phyloP scores from a whole-genome alignment of 2,888 invertebrate species.

The Ophioninae sp. region DNA sequence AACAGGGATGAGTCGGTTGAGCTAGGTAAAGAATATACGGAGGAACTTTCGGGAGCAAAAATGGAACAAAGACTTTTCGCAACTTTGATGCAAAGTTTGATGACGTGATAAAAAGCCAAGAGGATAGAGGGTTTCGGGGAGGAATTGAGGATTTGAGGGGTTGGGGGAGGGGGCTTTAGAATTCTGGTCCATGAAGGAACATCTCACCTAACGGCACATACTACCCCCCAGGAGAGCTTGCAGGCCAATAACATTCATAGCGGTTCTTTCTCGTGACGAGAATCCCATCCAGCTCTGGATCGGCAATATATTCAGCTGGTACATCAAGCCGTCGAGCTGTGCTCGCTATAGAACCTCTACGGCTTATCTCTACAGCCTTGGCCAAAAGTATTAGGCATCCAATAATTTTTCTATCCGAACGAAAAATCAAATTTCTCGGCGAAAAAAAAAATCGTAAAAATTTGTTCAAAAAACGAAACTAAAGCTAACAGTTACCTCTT shows the following conservation, averaged over 20 bases:
- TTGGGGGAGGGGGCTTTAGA: not conserved
- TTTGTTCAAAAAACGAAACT: too few species aligned
- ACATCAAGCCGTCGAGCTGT: not conserved
- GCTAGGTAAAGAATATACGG: not conserved
- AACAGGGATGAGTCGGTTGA: not conserved
- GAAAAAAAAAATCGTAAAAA: too few species aligned
- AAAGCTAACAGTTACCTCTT: too few species aligned
- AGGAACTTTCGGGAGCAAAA: not conserved
- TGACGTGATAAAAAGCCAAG: not conserved
- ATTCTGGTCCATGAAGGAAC: not conserved
- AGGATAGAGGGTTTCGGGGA: not conserved
- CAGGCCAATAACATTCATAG: slow-evolving; percentile 6
- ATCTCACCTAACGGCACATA: not conserved
- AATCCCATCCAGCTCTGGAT: slow-evolving; percentile 8
- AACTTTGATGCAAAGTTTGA: slow-evolving; percentile 2
- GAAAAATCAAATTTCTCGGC: too few species aligned
- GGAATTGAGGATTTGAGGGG: too few species aligned
- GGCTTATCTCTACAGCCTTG: not conserved
- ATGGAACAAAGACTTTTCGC: not conserved
- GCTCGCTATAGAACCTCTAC: not conserved
- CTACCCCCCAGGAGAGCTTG: not conserved
- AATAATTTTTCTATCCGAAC: too few species aligned
- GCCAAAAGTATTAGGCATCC: too few species aligned
- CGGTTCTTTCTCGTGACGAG: slow-evolving; percentile 2
- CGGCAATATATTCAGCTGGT: not conserved